phyloP scores from a whole-genome alignment of 2,113 vertebrate species.

The Heptranchias perlo region DNA sequence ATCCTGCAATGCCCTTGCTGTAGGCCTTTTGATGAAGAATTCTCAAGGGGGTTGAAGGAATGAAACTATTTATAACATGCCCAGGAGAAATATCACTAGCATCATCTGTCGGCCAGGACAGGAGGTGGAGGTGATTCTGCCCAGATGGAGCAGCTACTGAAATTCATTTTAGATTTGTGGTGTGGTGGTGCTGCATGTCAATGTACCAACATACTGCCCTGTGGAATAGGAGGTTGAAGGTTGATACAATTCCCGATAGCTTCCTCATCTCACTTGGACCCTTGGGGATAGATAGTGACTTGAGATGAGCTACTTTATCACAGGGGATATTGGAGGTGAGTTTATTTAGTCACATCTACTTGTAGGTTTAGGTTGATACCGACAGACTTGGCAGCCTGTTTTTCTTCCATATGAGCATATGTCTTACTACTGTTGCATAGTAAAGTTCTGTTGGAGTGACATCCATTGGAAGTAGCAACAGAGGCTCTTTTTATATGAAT shows the following conservation, averaged over 20 bases:
- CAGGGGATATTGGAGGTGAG: neutral
- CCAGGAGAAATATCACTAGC: neutral
- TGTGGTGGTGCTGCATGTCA: neutral
- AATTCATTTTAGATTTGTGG: neutral
- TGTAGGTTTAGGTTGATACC: neutral
- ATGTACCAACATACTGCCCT: neutral
- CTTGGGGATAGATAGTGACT: neutral
- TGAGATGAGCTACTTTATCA: neutral
- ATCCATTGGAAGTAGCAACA: neutral
- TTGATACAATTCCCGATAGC: neutral
- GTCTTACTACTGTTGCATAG: neutral
- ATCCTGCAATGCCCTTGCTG: neutral
- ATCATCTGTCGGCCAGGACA: slow-evolving; percentile 8
- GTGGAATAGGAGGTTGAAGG: neutral
- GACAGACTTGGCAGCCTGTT: neutral
- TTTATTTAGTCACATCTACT: neutral
- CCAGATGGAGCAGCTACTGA: neutral
- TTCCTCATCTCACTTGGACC: neutral
- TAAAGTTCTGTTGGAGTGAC: neutral
- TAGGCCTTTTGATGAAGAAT: neutral
- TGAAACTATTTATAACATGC: neutral
- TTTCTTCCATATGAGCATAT: neutral
- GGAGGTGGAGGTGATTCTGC: neutral
- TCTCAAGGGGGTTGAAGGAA: neutral
- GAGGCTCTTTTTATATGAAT: neutral